These are phyloP conservation scores for Caenorhabditis panamensis DNA, from an alignment of 2,888 invertebrate genomes.

Conservation along the genomic window DNA sequence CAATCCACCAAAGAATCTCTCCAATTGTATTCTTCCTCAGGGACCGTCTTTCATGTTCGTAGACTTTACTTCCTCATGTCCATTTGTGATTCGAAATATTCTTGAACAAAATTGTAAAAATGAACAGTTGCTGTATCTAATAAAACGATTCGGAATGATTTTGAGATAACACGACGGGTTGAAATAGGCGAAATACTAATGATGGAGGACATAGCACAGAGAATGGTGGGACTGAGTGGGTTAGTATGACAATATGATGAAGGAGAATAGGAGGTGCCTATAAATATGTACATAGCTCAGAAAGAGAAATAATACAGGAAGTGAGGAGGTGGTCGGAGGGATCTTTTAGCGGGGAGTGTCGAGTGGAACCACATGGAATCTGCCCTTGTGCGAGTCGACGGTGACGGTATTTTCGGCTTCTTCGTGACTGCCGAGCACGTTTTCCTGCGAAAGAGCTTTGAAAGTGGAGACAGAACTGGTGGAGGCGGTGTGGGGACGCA, in stretches of 20 bases:
- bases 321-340: not conserved
- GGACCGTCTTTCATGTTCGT: not conserved
- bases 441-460: slow-evolving; percentile 16
- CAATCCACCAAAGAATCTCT: too few species aligned
- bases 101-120: not conserved
- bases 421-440: slow-evolving; percentile 4
- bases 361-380: slow-evolving; percentile 45
- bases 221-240: not conserved
- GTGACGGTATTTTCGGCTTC: slow-evolving; percentile 29
- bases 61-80: not conserved
- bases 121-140: not conserved
- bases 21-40: not conserved
- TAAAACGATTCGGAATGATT: not conserved
- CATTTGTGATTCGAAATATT: not conserved
- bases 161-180: not conserved
- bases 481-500: slow-evolving; percentile 1
- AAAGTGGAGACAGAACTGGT: slow-evolving; percentile 37
- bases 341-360: slow-evolving; percentile 20
- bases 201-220: slow-evolving; percentile 3
- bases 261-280: slow-evolving; percentile 4
- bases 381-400: slow-evolving; percentile 16
- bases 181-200: slow-evolving; percentile 4
- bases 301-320: slow-evolving; percentile 8
- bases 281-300: slow-evolving; percentile 15
- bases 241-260: slow-evolving; percentile 2